phyloP scores from a whole-genome alignment of 2,113 vertebrate species.

The Casuarius casuarius region DNA sequence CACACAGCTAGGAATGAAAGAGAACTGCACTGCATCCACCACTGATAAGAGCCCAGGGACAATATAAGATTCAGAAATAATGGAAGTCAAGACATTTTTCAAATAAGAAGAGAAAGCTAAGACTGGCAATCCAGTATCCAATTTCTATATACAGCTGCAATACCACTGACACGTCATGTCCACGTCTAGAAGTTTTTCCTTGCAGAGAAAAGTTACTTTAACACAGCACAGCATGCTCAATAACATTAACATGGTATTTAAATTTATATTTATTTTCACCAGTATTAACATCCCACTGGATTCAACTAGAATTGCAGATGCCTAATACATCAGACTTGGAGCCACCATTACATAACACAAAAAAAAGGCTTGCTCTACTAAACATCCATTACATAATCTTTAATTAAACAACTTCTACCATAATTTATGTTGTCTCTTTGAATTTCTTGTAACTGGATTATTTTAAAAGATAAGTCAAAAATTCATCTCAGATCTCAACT shows the following conservation, averaged over 20 bases:
- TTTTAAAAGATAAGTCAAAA: background rate
- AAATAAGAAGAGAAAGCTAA: background rate
- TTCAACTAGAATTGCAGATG: background rate
- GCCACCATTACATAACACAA: too few relatives aligned
- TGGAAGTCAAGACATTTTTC: background rate
- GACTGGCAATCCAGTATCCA: rapidly evolving
- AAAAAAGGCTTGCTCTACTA: background rate
- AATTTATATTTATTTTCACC: background rate
- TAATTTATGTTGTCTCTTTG: background rate
- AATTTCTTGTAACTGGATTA: background rate
- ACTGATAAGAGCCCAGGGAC: too few relatives aligned
- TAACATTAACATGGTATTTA: background rate
- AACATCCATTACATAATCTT: background rate
- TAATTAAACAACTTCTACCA: background rate
- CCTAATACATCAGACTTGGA: background rate
- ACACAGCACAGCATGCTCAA: background rate
- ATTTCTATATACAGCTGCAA: background rate
- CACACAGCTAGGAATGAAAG: background rate
- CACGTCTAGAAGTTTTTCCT: background rate
- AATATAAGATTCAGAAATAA: background rate
- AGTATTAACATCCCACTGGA: background rate
- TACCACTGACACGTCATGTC: background rate
- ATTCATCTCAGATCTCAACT: background rate
- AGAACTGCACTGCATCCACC: background rate
- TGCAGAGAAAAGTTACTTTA: background rate